Evolutionary conservation across 2,888 invertebrate genomes (phyloP), one percentile per base, ranked within the genome.

Genomic region (Emmelina monodactyla): DNA sequence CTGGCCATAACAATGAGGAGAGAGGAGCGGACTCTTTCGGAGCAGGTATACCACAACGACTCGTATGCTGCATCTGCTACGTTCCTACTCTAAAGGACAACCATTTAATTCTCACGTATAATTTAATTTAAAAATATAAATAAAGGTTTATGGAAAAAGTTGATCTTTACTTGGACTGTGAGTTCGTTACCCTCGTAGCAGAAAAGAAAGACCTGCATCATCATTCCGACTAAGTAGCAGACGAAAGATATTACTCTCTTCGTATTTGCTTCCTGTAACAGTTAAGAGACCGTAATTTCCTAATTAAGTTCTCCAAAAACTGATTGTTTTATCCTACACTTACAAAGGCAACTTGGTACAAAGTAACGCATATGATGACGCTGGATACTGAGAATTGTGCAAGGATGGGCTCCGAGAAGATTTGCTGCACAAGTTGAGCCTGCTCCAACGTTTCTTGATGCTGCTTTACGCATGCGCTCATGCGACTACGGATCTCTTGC

Each of bases 111-210:
- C 19, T 6, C 5, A 19, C 9, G 19, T 19, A 19, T 6, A 19
- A 19, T 5, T 19, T 5, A 19, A 19, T 9, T 19, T 5, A 19
- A 19, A 19, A 19, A 19, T 6, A 19, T 9, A 19, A 19, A 19
- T 9, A 19, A 19, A 19, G 6, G 9, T 19, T 6, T 19, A 19
- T 19, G 19, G 5, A 9, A 19, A 5, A 9, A 5, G 19, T 6
- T 19, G 6, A 19, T 6, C 19, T 6, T 19, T 9, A 19, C 19
- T 9, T 19, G 19, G 9, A 19, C 19, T 6, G 19, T 19, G 0
- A 82, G 57, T 39, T 73, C 56, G 39, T 75, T 68, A 15, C 81
- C 82, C 36, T 73, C 73, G 40, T 75, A 76, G 33, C 82, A 82
- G 43, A 71, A 81, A 1, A 79, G 34, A 37, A 70, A 79, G 7